Base-by-base conservation (phyloP, 1,140 invertebrate genomes). In the Oryctes rhinoceros region DNA sequence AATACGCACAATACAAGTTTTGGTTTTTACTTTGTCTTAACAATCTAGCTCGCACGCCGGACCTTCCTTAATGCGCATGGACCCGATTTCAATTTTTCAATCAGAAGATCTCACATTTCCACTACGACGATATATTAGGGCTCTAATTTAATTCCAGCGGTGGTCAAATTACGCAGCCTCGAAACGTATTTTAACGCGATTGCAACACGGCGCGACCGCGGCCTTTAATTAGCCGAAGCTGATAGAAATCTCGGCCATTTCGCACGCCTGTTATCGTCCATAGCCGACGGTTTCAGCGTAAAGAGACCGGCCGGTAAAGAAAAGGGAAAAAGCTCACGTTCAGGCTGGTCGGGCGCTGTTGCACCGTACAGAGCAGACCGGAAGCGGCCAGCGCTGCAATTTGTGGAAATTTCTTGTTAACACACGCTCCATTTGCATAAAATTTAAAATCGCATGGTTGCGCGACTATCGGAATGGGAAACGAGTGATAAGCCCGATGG, bases 341-440 rank as follows among this genome's bases (percentile, higher is more conserved):
- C 53, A 20, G 7, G 20, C 5, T n/a, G 9, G 24, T 30, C 2
- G 24, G 24, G 24, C 24, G 24, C 24, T 30, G 13, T 7, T n/a
- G 13, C 39, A 44, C 5, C 39, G 53, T 5, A 7, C 5, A 15
- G 5, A 5, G 13, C 15, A 1, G 20, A 62, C 15, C 15, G 20
- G 15, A 62, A 62, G 7, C 20, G 53, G 53, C 53, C 5, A 2
- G 53, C 15, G 20, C 53, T 62, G 20, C 53, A 62, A 62, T 62
- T 62, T 62, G 53, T 62, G 53, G 53, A 62, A 62, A 62, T 62
- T 62, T 62, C 53, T 62, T 62, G 53, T 62, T 62, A 62, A 62
- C 1, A 62, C 53, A 62, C 53, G 53, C 7, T 62, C 53, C 15
- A 62, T 62, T 62, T 62, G 4, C 53, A 62, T 62, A 62, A 62